Evolutionary conservation across 2,888 invertebrate species (phyloP).

Genomic region (Nemurella pictetii): DNA sequence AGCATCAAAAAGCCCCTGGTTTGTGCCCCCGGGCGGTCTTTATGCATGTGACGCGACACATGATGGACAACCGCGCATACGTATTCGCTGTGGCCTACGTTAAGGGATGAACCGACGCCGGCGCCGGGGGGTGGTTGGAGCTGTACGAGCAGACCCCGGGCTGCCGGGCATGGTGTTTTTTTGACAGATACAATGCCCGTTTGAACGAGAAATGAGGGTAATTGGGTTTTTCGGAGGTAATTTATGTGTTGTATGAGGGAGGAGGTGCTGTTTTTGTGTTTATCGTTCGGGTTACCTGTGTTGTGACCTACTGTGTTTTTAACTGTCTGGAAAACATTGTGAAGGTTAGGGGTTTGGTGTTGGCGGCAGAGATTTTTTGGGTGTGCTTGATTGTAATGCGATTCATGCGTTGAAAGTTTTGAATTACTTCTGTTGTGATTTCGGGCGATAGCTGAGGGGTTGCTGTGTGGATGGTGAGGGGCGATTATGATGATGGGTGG

Average conservation of each 20-base stretch:
- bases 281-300: not conserved
- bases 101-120: not conserved
- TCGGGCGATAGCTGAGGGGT: too few species aligned
- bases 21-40: conserved; percentile 23
- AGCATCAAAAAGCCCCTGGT: conserved; percentile 13
- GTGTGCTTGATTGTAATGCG: too few species aligned
- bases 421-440: too few species aligned
- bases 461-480: too few species aligned
- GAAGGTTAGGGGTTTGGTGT: not conserved
- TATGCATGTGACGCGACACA: not conserved
- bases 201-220: not conserved
- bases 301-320: not conserved
- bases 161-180: not conserved
- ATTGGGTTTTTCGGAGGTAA: not conserved
- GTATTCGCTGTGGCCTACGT: not conserved
- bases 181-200: not conserved
- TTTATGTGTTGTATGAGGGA: not conserved
- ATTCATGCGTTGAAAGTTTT: too few species aligned
- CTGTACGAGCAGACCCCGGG: too few species aligned
- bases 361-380: not conserved
- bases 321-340: too few species aligned
- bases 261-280: too few species aligned
- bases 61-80: not conserved
- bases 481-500: too few species aligned
- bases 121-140: too few species aligned